Evolutionary conservation across 2,113 vertebrate species (phyloP).

Genomic region (Colaptes auratus): DNA sequence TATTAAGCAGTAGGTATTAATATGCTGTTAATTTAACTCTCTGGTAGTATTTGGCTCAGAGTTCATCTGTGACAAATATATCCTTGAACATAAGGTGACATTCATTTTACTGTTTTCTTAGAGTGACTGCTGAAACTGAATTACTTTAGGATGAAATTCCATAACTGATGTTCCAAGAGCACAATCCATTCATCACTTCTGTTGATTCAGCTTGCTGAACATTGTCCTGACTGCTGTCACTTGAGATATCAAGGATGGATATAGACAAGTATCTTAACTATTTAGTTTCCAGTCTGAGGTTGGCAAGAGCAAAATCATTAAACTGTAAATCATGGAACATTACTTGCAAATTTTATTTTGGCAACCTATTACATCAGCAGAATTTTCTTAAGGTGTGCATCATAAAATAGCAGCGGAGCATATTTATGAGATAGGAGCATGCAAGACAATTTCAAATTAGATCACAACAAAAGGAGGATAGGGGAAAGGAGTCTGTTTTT

Average conservation of each 20-base stretch:
- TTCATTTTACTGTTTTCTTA: neutral
- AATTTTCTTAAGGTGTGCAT: neutral
- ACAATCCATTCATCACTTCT: neutral
- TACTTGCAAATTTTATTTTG: neutral
- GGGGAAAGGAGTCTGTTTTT: neutral
- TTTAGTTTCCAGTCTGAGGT: neutral
- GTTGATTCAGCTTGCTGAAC: neutral
- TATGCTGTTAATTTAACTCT: neutral
- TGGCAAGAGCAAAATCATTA: neutral
- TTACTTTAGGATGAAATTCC: neutral
- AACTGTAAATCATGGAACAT: neutral
- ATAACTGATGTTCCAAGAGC: neutral
- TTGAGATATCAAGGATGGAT: neutral
- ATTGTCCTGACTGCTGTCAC: fast-evolving
- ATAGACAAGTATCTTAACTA: neutral
- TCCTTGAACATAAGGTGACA: neutral
- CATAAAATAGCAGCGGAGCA: neutral
- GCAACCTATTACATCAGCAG: neutral
- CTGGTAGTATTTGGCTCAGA: neutral
- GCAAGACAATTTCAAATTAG: neutral
- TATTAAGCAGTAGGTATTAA: neutral
- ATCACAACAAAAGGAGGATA: neutral
- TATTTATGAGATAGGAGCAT: neutral
- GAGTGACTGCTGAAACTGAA: neutral
- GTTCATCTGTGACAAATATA: neutral